Percentiles rank a stretch among this genome's conserved stretches.
Evolutionary conservation across 2,113 vertebrate genomes (phyloP).

Genomic region (Cardinalis cardinalis): DNA sequence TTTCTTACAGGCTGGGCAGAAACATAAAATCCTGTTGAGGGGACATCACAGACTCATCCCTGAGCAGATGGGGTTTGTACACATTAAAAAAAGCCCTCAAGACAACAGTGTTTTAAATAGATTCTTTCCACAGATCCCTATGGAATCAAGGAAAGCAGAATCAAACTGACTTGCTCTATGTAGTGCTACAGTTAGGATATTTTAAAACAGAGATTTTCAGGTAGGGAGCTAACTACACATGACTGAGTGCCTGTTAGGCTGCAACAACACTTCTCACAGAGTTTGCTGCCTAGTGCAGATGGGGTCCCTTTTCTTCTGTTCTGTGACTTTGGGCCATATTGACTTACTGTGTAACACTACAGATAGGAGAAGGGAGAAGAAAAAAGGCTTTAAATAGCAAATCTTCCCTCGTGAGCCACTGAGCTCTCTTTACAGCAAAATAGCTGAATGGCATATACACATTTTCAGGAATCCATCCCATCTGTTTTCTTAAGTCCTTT

Average conservation of each 20-base stretch:
- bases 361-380: background rate
- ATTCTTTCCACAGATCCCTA: background rate
- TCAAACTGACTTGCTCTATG: background rate
- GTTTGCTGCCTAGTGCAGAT: background rate
- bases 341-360: background rate
- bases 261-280: background rate
- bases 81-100: background rate
- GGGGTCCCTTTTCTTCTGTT: background rate
- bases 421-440: background rate
- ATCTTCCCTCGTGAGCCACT: background rate
- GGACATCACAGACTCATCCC: background rate
- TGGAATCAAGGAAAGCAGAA: background rate
- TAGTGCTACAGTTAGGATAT: background rate
- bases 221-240: background rate
- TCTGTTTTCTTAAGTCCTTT: background rate
- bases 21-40: background rate
- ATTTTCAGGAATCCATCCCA: background rate
- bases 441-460: background rate
- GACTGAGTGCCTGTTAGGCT: background rate
- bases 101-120: background rate
- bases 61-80: background rate
- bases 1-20: background rate
- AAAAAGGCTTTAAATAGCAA: background rate
- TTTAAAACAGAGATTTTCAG: slow-evolving; percentile 3
- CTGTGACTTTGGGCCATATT: background rate